phyloP scores from a whole-genome alignment of 2,113 vertebrate species.

The Otus sunia region DNA sequence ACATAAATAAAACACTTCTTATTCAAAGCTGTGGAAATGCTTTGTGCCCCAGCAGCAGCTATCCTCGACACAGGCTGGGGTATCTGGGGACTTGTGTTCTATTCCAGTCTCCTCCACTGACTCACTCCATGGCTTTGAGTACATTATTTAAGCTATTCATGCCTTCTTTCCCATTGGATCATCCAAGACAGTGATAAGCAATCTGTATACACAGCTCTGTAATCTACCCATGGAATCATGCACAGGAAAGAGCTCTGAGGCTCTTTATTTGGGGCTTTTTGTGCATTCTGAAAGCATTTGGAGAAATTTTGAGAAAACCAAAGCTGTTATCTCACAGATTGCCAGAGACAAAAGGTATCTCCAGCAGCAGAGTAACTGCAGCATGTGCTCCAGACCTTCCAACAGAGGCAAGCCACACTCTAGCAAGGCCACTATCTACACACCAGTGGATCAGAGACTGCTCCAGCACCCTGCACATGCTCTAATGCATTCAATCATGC shows the following conservation, averaged over 20 bases:
- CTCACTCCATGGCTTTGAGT: background rate
- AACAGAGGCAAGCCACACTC: background rate
- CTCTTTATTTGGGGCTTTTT: background rate
- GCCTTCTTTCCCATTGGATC: background rate
- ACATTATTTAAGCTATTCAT: background rate
- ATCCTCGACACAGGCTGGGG: background rate
- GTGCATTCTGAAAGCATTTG: background rate
- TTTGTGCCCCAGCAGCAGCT: background rate
- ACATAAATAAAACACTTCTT: background rate
- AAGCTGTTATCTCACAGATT: background rate
- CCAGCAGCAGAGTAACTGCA: background rate
- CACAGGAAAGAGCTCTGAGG: background rate
- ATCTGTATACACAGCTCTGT: background rate
- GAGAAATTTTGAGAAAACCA: background rate
- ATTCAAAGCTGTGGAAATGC: background rate
- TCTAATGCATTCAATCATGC: background rate
- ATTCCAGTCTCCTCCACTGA: background rate
- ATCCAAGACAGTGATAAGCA: background rate
- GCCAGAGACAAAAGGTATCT: background rate
- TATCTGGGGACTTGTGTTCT: background rate
- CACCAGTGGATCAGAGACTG: background rate
- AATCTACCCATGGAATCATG: background rate
- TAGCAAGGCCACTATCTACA: background rate
- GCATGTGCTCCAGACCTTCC: background rate
- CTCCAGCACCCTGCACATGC: background rate